phyloP scores from a whole-genome alignment of 92 coral and sea anemone species.

The Palythoa caribaeorum region DNA sequence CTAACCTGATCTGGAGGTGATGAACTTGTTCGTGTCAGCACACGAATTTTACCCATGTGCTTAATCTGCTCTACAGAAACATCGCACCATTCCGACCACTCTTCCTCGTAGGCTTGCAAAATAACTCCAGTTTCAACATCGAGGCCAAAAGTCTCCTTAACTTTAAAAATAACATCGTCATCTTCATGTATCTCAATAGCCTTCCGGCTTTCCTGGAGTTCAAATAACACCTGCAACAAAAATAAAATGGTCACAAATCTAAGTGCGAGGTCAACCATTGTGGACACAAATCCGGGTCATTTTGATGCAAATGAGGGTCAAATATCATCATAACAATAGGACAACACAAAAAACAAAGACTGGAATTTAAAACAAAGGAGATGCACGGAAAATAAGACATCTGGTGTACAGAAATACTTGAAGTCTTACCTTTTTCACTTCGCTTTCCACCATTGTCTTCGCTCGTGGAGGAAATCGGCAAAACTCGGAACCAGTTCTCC shows the following conservation, averaged over 20 bases:
- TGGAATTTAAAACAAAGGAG: slow-evolving; percentile 13
- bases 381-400: background rate
- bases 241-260: slow-evolving; percentile 17
- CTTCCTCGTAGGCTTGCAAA: slow-evolving; percentile 37
- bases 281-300: slow-evolving; percentile 1
- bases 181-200: slow-evolving; percentile 11
- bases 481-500: no score
- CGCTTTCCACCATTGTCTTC: slow-evolving; percentile 9
- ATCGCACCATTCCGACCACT: slow-evolving; percentile 38
- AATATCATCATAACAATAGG: slow-evolving; percentile 18
- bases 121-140: slow-evolving; percentile 30
- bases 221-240: slow-evolving; percentile 26
- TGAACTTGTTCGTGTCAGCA: slow-evolving; percentile 15
- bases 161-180: slow-evolving; percentile 15
- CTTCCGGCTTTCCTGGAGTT: slow-evolving; percentile 31
- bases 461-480: background rate
- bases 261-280: slow-evolving; percentile 19
- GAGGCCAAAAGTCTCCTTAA: slow-evolving; percentile 20
- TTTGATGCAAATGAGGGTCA: slow-evolving; percentile 15
- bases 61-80: slow-evolving; percentile 26
- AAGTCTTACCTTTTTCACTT: slow-evolving; percentile 10
- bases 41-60: slow-evolving; percentile 24
- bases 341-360: slow-evolving; percentile 4
- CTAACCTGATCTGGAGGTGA: slow-evolving; percentile 23
- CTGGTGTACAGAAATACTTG: background rate